These are phyloP conservation scores for cat (Felis catus) DNA, from an alignment of 2,113 vertebrate genomes.

Conservation along the genomic window DNA sequence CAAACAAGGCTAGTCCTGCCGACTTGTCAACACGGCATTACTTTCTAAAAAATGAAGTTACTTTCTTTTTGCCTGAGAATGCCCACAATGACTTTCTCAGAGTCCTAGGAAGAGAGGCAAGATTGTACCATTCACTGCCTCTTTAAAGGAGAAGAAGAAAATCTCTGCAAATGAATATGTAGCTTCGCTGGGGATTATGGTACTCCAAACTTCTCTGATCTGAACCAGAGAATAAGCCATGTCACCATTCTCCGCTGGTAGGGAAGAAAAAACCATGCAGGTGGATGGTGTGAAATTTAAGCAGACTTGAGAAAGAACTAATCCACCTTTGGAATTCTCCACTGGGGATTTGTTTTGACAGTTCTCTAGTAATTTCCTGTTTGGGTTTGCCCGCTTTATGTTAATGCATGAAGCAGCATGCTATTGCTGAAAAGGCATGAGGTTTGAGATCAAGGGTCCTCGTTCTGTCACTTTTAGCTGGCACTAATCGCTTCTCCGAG, in stretches of 20 bases:
- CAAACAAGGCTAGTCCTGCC: constrained; percentile 54
- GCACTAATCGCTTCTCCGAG: not conserved
- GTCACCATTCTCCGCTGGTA: constrained; percentile 11
- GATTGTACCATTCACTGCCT: not conserved
- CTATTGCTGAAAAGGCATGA: not conserved
- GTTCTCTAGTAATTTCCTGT: constrained; percentile 46
- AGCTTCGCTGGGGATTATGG: not conserved
- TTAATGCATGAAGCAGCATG: not conserved
- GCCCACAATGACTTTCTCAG: constrained; percentile 21
- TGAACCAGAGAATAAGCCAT: constrained; percentile 57
- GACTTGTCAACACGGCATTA: constrained; percentile 32
- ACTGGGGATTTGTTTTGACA: constrained; percentile 51
- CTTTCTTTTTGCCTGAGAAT: constrained; percentile 41
- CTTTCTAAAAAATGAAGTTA: constrained; percentile 35
- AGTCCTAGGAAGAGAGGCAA: constrained; percentile 10
- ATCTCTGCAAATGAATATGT: constrained; percentile 10
- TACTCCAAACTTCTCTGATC: constrained; percentile 8
- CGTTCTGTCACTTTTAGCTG: not conserved
- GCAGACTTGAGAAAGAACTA: constrained; percentile 46
- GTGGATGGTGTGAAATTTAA: constrained; percentile 71
- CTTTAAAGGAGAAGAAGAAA: not conserved
- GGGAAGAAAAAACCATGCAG: constrained; percentile 43
- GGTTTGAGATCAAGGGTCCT: constrained; percentile 11
- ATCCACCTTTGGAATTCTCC: constrained; percentile 6
- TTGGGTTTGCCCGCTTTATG: not conserved